Conservation (phyloP, 2,797 vertebrate genomes). For the Micromesistius poutassou region DNA sequence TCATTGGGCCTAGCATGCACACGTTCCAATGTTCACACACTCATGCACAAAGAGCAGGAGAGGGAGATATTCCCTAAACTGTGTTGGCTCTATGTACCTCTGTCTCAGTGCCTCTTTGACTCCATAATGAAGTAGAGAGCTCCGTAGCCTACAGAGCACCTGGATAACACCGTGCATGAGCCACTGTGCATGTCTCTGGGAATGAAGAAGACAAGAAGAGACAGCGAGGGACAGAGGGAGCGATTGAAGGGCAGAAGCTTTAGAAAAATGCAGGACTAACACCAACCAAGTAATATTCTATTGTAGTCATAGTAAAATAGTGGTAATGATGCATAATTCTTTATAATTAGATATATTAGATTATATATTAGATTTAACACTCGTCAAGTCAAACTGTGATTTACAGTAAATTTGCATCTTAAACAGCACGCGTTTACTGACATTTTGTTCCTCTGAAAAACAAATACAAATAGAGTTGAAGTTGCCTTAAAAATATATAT, state of each 20-base stretch:
- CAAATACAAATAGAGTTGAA: too few relatives aligned
- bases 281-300: background rate
- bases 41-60: conserved; percentile 1
- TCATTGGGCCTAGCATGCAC: conserved; percentile 12
- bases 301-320: too few relatives aligned
- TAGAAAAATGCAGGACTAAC: background rate
- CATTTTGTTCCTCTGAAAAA: too few relatives aligned
- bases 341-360: too few relatives aligned
- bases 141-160: conserved; percentile 22
- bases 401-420: too few relatives aligned
- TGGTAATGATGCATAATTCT: too few relatives aligned
- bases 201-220: background rate
- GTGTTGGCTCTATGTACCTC: conserved; percentile 18
- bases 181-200: conserved; percentile 2
- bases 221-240: background rate
- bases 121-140: conserved; percentile 33
- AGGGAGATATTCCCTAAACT: conserved; percentile 31
- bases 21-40: conserved; percentile 6
- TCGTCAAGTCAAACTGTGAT: too few relatives aligned
- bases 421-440: too few relatives aligned
- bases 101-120: conserved; percentile 38
- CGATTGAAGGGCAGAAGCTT: background rate
- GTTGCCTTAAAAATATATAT: too few relatives aligned
- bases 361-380: too few relatives aligned
- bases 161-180: conserved; percentile 31